A percentile compares a stretch with the other conserved stretches of the same genome.
phyloP scores from a whole-genome alignment of 2,113 vertebrate species.

The Fregetta grallaria region DNA sequence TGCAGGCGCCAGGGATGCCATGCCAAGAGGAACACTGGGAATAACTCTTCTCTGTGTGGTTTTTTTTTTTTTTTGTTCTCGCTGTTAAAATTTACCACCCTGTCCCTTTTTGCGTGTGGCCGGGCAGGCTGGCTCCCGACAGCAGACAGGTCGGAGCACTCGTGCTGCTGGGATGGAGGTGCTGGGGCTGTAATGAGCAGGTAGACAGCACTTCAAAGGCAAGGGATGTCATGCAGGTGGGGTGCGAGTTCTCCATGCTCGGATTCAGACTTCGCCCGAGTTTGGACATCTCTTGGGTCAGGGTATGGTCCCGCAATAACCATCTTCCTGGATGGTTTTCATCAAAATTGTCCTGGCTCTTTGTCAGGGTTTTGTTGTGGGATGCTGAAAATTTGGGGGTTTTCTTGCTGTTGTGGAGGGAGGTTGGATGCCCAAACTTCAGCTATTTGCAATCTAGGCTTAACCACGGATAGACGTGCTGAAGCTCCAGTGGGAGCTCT shows the following conservation, averaged over 20 bases:
- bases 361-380: neutral
- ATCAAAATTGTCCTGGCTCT: neutral
- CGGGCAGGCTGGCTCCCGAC: neutral
- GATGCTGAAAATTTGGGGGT: neutral
- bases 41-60: neutral
- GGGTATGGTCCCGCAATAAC: neutral
- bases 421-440: neutral
- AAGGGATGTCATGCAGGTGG: neutral
- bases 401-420: neutral
- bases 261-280: neutral
- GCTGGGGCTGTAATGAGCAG: conserved; percentile 19
- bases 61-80: neutral
- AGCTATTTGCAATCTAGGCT: neutral
- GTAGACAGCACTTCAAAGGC: conserved; percentile 36
- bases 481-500: neutral
- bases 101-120: neutral
- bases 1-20: neutral
- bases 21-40: neutral
- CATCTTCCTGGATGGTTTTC: accelerated
- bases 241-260: neutral
- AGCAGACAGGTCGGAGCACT: neutral
- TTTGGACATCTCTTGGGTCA: neutral
- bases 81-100: neutral
- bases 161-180: neutral
- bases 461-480: neutral